Percentiles rank a stretch among this genome's conserved stretches.
These are phyloP conservation scores for Calameuta filiformis DNA, from an alignment of 2,888 invertebrate species.

Conservation along the genomic window DNA sequence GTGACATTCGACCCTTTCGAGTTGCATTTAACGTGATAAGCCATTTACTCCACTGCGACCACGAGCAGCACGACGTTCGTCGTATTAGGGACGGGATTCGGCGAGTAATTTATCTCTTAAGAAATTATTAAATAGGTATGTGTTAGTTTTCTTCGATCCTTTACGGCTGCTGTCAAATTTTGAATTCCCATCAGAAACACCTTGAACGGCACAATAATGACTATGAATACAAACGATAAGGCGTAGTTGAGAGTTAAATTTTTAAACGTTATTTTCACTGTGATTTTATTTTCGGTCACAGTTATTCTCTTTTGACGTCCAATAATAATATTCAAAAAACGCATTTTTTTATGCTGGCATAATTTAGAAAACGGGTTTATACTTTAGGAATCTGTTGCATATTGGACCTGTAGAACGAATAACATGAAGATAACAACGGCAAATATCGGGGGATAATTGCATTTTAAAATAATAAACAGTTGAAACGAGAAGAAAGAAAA, in stretches of 20 bases:
- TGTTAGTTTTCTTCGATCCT: background rate
- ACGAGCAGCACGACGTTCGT: background rate
- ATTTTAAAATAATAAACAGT: background rate
- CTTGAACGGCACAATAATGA: background rate
- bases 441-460: slow-evolving; percentile 15
- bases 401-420: slow-evolving; percentile 21
- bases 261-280: background rate
- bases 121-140: background rate
- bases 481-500: background rate
- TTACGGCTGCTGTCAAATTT: background rate
- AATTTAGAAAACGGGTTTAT: background rate
- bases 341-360: background rate
- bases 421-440: slow-evolving; percentile 32
- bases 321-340: background rate
- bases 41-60: background rate
- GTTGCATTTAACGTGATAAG: background rate
- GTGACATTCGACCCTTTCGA: background rate
- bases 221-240: background rate
- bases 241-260: background rate
- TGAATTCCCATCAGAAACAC: background rate
- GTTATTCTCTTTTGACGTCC: too few species aligned
- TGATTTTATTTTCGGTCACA: too few species aligned
- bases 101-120: background rate
- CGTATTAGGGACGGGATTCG: background rate
- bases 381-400: background rate